Conservation (phyloP, 2,797 vertebrate genomes). For the Chrysocyon brachyurus region DNA sequence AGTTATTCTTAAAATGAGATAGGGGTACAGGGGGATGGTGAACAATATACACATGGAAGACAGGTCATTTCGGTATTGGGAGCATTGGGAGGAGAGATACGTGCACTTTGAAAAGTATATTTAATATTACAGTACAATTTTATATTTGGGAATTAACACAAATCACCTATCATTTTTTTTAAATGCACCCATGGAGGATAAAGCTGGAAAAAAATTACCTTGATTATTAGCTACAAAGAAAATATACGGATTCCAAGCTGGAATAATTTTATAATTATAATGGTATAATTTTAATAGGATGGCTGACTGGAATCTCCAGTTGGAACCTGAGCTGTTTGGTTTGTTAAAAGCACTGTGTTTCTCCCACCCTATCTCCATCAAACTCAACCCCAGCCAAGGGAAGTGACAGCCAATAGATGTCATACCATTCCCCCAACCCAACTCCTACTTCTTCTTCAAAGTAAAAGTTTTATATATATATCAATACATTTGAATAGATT, state of each 20-base stretch:
- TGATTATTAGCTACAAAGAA: background rate
- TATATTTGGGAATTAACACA: background rate
- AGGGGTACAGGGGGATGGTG: accelerated
- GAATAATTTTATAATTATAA: too few relatives aligned
- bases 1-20: background rate
- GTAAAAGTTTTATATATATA: background rate
- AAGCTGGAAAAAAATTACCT: background rate
- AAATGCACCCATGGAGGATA: background rate
- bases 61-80: background rate
- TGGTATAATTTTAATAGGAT: background rate
- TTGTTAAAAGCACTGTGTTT: background rate
- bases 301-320: too few relatives aligned
- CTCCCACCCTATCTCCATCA: background rate
- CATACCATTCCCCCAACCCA: background rate
- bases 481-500: background rate
- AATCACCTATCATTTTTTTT: background rate
- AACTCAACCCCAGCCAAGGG: background rate
- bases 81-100: background rate
- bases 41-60: background rate
- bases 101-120: background rate
- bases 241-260: background rate
- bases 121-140: background rate
- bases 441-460: background rate
- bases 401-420: background rate
- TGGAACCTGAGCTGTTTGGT: background rate